A percentile compares a stretch with the other conserved stretches of the same genome.
These are phyloP conservation scores for Menidia menidia DNA, from an alignment of 2,797 vertebrate species.

Conservation along the genomic window DNA sequence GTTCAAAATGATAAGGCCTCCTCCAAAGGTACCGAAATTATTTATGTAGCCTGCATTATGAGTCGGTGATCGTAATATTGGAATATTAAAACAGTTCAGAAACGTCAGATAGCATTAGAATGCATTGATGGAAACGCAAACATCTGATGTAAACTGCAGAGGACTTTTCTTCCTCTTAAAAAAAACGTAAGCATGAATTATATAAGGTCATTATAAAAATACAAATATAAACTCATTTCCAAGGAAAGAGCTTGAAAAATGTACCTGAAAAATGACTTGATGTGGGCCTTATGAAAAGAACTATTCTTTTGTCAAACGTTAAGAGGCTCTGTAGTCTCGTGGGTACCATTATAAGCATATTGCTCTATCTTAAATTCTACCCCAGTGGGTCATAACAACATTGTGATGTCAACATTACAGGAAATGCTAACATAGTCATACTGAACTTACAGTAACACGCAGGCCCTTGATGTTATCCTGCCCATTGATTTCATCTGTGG, in stretches of 20 bases:
- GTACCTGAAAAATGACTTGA: not conserved
- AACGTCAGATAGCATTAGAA: constrained; percentile 76
- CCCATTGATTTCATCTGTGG: constrained; percentile 77
- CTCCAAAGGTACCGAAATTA: constrained; percentile 77
- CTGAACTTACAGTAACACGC: constrained; percentile 80
- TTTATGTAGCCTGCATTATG: constrained; percentile 80
- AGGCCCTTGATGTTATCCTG: constrained; percentile 77
- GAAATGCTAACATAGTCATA: constrained; percentile 76
- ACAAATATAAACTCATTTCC: not conserved
- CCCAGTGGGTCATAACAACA: constrained; percentile 65
- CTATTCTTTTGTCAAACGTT: constrained; percentile 48
- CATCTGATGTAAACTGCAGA: constrained; percentile 38
- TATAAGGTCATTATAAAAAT: not conserved
- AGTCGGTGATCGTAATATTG: constrained; percentile 74
- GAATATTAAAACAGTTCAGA: constrained; percentile 75
- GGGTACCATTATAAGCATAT: constrained; percentile 60
- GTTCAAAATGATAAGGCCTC: constrained; percentile 77
- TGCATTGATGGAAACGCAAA: constrained; percentile 56
- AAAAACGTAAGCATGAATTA: not conserved
- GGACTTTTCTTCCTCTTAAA: not conserved
- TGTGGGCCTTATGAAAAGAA: constrained; percentile 9
- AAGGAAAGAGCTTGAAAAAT: not conserved
- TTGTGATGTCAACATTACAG: constrained; percentile 82
- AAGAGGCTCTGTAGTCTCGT: constrained; percentile 35
- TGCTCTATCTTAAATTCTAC: constrained; percentile 49